Evolutionary conservation across 2,888 invertebrate species (phyloP).

Genomic region (Caenorhabditis parvicauda): DNA sequence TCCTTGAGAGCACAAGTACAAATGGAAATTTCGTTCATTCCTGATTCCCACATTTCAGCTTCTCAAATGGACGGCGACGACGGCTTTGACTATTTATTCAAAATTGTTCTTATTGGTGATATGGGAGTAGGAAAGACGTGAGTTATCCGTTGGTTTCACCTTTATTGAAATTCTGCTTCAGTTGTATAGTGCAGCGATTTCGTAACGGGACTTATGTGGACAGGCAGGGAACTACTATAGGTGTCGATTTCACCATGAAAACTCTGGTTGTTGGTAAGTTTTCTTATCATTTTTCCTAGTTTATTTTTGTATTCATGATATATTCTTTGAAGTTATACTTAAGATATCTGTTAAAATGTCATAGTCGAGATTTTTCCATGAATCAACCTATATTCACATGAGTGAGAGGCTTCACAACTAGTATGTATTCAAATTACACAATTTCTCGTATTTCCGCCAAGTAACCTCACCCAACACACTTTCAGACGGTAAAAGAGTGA

Average conservation of each 20-base stretch:
- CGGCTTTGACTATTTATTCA: conserved; percentile 72
- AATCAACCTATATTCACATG: too few relatives aligned
- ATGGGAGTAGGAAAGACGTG: conserved; percentile 67
- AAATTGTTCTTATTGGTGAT: conserved; percentile 61
- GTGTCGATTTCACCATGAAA: conserved; percentile 98
- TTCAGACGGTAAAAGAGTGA: conserved; percentile 84
- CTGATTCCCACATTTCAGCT: too few relatives aligned
- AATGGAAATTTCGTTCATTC: too few relatives aligned
- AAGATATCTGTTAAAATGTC: too few relatives aligned
- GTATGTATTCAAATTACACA: too few relatives aligned
- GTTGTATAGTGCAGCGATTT: conserved; percentile 87
- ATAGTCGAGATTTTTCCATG: too few relatives aligned
- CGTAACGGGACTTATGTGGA: conserved; percentile 93
- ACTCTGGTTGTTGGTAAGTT: conserved; percentile 77
- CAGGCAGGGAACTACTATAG: conserved; percentile 91
- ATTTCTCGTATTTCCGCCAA: too few relatives aligned
- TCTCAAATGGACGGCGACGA: conserved; percentile 64
- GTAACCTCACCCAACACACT: background rate
- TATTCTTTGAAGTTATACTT: too few relatives aligned
- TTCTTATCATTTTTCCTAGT: background rate
- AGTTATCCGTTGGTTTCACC: conserved; percentile 61
- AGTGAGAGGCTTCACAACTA: too few relatives aligned
- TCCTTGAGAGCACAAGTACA: too few relatives aligned
- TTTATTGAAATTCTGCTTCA: conserved; percentile 13
- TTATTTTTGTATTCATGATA: background rate